Percentiles rank a stretch among this genome's conserved stretches.
Evolutionary conservation across 2,797 vertebrate species (phyloP).

Genomic region (Mycteria americana): DNA sequence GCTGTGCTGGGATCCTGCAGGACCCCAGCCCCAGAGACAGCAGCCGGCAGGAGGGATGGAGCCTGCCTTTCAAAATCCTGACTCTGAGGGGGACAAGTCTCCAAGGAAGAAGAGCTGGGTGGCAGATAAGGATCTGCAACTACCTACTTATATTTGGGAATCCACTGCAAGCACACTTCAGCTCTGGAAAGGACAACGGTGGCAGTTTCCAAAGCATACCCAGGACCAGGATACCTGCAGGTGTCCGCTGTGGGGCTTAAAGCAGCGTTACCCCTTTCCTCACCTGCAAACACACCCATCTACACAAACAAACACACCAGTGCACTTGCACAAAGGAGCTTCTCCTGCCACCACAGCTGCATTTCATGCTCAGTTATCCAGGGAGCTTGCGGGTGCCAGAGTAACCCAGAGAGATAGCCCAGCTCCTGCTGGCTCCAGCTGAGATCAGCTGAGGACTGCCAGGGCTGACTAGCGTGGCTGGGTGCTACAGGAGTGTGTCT

Average conservation of each 20-base stretch:
- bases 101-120: neutral
- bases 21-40: neutral
- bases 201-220: neutral
- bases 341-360: neutral
- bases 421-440: neutral
- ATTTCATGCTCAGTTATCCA: slow-evolving; percentile 53
- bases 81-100: neutral
- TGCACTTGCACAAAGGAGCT: slow-evolving; percentile 60
- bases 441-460: neutral
- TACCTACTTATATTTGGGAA: neutral
- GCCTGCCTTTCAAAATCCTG: neutral
- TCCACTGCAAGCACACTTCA: neutral
- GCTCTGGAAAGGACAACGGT: neutral
- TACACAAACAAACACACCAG: slow-evolving; percentile 51
- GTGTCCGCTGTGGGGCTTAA: neutral
- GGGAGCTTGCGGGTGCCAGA: slow-evolving; percentile 1
- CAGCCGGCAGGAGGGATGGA: neutral
- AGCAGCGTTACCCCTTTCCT: neutral
- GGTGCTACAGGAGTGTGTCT: neutral
- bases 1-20: neutral
- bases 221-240: neutral
- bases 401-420: neutral
- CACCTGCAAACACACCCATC: slow-evolving; percentile 4
- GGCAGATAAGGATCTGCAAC: neutral
- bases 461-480: neutral